Evolutionary conservation across 2,113 vertebrate genomes (phyloP).

Genomic region (Clarias magur): DNA sequence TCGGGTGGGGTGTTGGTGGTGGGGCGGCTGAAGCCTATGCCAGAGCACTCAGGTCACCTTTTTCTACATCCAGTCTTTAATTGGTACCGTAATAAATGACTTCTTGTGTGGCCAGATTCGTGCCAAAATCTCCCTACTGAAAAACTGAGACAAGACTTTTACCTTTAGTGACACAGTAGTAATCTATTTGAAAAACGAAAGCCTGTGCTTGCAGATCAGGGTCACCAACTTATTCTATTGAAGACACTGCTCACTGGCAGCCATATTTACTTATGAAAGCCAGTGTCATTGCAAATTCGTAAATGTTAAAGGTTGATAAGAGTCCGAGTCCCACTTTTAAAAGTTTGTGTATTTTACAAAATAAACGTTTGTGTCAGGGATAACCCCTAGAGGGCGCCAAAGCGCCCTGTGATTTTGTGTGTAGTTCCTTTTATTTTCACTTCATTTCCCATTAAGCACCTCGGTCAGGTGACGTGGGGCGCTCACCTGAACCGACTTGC

Average conservation of each 20-base stretch:
- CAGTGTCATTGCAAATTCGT: slow-evolving; percentile 76
- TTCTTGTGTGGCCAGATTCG: slow-evolving; percentile 93
- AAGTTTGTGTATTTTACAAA: too few relatives aligned
- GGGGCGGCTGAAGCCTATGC: slow-evolving; percentile 52
- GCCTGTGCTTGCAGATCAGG: slow-evolving; percentile 85
- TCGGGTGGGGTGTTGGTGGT: too few relatives aligned
- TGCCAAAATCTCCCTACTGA: slow-evolving; percentile 92
- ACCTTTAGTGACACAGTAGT: slow-evolving; percentile 88
- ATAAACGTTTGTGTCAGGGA: too few relatives aligned
- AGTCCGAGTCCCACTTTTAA: too few relatives aligned
- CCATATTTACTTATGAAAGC: slow-evolving; percentile 90
- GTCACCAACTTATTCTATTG: slow-evolving; percentile 85
- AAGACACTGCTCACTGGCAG: slow-evolving; percentile 91
- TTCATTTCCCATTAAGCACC: too few relatives aligned
- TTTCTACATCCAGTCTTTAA: slow-evolving; percentile 85
- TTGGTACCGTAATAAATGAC: slow-evolving; percentile 91
- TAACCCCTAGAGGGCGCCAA: too few relatives aligned
- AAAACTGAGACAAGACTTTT: slow-evolving; percentile 89
- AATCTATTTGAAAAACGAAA: slow-evolving; percentile 81
- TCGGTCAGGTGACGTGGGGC: too few relatives aligned
- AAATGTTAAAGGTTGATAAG: too few relatives aligned
- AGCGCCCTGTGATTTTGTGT: too few relatives aligned
- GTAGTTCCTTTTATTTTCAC: too few relatives aligned
- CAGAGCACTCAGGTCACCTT: slow-evolving; percentile 92
- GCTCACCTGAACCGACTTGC: too few relatives aligned